These are phyloP conservation scores for Mionectes olivaceus DNA, from an alignment of 2,797 vertebrate genomes.

Conservation along the genomic window DNA sequence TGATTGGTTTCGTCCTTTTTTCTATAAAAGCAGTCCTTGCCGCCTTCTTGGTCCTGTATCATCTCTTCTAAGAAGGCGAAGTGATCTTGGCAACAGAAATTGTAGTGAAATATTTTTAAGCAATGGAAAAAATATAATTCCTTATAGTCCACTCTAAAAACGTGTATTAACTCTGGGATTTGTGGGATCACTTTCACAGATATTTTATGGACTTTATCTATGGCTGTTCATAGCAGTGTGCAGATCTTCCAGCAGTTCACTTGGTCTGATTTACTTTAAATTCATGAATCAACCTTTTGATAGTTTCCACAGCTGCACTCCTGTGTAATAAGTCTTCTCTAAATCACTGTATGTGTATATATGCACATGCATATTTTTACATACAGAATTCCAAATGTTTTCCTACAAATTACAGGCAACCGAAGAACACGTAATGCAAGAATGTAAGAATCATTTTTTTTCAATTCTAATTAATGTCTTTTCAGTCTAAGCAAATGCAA, in stretches of 20 bases:
- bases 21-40: neutral
- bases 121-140: neutral
- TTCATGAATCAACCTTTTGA: conserved; percentile 17
- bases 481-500: neutral
- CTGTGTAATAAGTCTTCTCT: neutral
- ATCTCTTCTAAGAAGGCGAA: neutral
- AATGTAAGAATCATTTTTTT: neutral
- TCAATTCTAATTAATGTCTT: neutral
- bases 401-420: neutral
- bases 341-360: neutral
- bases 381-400: neutral
- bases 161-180: conserved; percentile 10
- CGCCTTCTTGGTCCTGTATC: neutral
- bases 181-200: neutral
- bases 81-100: neutral
- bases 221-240: neutral
- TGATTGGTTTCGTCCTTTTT: neutral
- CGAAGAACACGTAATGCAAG: neutral
- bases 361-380: neutral
- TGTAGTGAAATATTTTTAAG: conserved; percentile 26
- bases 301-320: neutral
- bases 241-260: neutral
- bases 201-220: conserved; percentile 6
- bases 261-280: conserved; percentile 21
- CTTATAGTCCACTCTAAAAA: neutral